A percentile compares a stretch with the other conserved stretches of the same genome.
phyloP scores from a whole-genome alignment of 2,797 vertebrate genomes.

The Lepidocolaptes lacrymiger region DNA sequence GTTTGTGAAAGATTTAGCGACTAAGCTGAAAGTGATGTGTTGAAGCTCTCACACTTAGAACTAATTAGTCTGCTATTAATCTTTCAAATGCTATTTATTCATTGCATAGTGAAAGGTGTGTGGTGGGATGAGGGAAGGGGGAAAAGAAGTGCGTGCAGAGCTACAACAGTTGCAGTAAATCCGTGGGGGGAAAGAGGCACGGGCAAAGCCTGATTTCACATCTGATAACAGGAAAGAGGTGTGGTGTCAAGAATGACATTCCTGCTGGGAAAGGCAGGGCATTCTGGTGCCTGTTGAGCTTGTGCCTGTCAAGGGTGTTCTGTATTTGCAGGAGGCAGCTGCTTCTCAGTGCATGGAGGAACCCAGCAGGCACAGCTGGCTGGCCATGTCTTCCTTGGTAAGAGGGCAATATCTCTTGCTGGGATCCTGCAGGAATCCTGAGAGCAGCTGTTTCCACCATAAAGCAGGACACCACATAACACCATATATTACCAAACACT shows the following conservation, averaged over 20 bases:
- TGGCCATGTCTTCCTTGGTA: accelerated
- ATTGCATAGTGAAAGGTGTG: neutral
- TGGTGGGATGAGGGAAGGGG: neutral
- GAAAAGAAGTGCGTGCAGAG: neutral
- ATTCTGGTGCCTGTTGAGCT: neutral
- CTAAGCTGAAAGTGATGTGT: neutral
- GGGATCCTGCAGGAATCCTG: neutral
- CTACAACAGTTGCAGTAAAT: neutral
- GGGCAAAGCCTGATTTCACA: neutral
- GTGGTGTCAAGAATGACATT: neutral
- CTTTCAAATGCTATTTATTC: neutral
- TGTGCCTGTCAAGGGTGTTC: neutral
- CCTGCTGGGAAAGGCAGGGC: neutral
- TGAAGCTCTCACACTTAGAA: neutral
- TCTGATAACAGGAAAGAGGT: neutral
- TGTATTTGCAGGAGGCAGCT: neutral
- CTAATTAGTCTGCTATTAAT: neutral
- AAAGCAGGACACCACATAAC: neutral
- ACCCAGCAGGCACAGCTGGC: neutral
- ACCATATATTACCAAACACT: neutral
- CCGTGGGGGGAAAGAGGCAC: neutral
- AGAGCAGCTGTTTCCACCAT: neutral
- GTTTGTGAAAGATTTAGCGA: neutral
- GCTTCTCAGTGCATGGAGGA: neutral
- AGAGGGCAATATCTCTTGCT: neutral